Base-by-base conservation (phyloP, 2,888 invertebrate genomes). In the Timandra comae region DNA sequence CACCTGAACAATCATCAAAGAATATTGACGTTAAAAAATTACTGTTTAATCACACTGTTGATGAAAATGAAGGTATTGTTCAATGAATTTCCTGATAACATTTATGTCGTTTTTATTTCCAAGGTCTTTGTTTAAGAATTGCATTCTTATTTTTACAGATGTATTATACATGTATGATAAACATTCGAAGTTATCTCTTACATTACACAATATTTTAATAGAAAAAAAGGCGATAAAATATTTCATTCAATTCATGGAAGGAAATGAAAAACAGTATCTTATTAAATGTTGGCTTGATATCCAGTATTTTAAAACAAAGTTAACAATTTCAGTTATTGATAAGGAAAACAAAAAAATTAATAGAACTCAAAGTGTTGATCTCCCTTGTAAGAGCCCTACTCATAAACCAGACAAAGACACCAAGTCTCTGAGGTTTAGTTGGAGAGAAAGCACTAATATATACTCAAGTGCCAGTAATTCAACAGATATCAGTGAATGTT, bases 201-300 rank as follows among this genome's bases (percentile, higher is more conserved):
- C 89, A 30, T 81, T 97, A 38, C 77, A 87, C 38, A 93, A 96
- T 57, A 90, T 95, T 46, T 84, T 97, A 8, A 76, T 87, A 12
- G 94, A 95, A 71, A 93, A 93, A 64, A 90, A 90, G 63, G 93
- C 93, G 34, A 81, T 96, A 12, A 91, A 91, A 27, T 94, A 94
- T 73, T 94, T 97, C 67, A 88, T 95, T 33, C 94, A 95, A 58
- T 97, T 90, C 72, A 89, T 97, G 89, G 94, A 96, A 58, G 86
- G 90, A n/a, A 88, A 90, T 45, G 90, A 90, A 35, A 89, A 90
- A 33, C 73, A 91, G 33, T 73, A 88, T 10, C 79, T 91, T 19
- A 87, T 94, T 1, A 91, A 91, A 66, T 93, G 93, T 68, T 94
- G 91, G 90, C 66, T 93, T 45, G 94, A 94, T 56, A 88, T 93